These are phyloP conservation scores for Daboia siamensis DNA, from an alignment of 2,113 vertebrate species.

Conservation along the genomic window DNA sequence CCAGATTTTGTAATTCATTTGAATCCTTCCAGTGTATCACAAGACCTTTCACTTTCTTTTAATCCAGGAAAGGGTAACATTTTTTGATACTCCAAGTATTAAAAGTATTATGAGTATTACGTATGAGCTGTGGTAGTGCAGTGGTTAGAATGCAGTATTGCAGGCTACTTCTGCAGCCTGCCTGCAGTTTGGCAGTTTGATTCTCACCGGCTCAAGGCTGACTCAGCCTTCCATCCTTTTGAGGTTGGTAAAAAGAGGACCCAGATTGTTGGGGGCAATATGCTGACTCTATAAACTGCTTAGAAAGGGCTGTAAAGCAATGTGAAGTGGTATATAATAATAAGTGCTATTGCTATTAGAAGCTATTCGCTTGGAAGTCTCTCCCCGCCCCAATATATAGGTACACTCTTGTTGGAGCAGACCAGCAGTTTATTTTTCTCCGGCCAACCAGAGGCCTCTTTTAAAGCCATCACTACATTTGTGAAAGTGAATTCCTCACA, in stretches of 20 bases:
- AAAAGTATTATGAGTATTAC: too few relatives aligned
- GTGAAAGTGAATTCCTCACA: background rate
- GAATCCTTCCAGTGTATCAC: background rate
- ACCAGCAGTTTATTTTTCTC: background rate
- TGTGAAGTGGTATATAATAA: too few relatives aligned
- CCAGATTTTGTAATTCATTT: background rate
- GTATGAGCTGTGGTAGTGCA: too few relatives aligned
- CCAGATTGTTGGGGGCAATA: background rate
- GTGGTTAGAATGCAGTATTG: background rate
- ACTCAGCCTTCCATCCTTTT: background rate
- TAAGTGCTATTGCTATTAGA: background rate
- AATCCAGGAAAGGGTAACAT: background rate
- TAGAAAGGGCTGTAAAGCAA: too few relatives aligned
- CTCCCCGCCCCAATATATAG: background rate
- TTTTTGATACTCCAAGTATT: background rate
- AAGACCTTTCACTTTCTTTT: background rate
- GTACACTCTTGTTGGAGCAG: background rate
- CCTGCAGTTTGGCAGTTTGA: background rate
- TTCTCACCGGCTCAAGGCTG: background rate
- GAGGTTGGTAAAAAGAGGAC: background rate
- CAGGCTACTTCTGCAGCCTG: background rate
- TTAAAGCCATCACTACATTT: background rate
- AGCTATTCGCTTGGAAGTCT: background rate
- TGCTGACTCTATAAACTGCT: background rate
- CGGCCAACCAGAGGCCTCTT: background rate